Evolutionary conservation across 1,140 invertebrate genomes (phyloP).

Genomic region (Phthorimaea operculella): DNA sequence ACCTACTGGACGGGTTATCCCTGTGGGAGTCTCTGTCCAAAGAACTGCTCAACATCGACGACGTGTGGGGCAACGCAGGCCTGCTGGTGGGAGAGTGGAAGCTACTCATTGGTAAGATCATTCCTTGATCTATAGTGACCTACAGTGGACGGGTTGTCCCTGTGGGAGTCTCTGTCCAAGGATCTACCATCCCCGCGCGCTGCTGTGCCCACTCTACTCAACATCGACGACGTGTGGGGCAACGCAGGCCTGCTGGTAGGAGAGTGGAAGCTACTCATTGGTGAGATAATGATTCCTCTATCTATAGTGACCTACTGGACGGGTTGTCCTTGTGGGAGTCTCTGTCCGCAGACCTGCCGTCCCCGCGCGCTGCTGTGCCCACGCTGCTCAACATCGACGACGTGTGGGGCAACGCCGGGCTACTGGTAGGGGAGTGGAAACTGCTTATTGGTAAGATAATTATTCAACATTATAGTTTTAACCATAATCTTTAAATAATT

Average conservation of each 20-base stretch:
- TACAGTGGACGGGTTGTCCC: neutral
- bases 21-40: slow-evolving; percentile 76
- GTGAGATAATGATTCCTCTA: too few species aligned
- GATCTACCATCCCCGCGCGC: too few species aligned
- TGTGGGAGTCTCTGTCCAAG: slow-evolving; percentile 76
- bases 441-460: slow-evolving; percentile 81
- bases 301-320: too few species aligned
- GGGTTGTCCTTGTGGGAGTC: too few species aligned
- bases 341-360: too few species aligned
- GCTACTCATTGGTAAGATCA: slow-evolving; percentile 79
- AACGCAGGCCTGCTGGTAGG: slow-evolving; percentile 77
- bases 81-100: slow-evolving; percentile 85
- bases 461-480: too few species aligned
- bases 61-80: slow-evolving; percentile 76
- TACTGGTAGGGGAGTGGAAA: slow-evolving; percentile 86
- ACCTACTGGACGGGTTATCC: too few species aligned
- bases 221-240: slow-evolving; percentile 86
- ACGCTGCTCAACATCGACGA: slow-evolving; percentile 93
- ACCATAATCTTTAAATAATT: too few species aligned
- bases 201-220: slow-evolving; percentile 71
- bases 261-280: slow-evolving; percentile 86
- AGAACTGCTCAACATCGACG: slow-evolving; percentile 88
- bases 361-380: too few species aligned
- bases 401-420: slow-evolving; percentile 74
- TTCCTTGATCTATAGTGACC: too few species aligned